Evolutionary conservation across 2,888 invertebrate species (phyloP).

Genomic region (Laothoe populi): DNA sequence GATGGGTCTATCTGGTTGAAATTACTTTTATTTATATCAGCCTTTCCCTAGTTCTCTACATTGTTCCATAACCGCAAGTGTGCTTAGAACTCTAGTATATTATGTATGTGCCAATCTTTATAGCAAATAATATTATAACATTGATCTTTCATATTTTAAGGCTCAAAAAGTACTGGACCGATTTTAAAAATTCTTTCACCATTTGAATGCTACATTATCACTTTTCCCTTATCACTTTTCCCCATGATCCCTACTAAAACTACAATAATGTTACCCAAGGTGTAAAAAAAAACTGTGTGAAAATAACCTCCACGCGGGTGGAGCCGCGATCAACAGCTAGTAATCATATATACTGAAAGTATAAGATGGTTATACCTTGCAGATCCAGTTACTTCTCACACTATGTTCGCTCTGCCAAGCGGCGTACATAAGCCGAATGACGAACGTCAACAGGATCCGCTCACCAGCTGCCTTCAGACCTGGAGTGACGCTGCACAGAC

Average conservation of each 20-base stretch:
- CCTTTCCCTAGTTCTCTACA: background rate
- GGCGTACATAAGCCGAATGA: conserved; percentile 68
- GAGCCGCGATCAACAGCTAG: no score
- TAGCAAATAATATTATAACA: background rate
- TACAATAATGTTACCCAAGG: no score
- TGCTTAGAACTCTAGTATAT: background rate
- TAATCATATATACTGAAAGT: no score
- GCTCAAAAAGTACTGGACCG: no score
- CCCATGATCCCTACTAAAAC: no score
- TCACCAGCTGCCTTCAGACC: conserved; percentile 67
- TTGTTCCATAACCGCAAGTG: background rate
- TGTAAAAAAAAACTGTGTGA: no score
- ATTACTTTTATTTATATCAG: background rate
- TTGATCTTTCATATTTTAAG: background rate
- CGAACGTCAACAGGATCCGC: conserved; percentile 56
- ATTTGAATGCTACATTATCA: no score
- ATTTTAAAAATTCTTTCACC: no score
- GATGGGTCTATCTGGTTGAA: no score
- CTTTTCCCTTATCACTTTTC: no score
- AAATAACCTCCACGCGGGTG: no score
- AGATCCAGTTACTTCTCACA: conserved; percentile 50
- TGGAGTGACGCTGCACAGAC: conserved; percentile 63
- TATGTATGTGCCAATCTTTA: background rate
- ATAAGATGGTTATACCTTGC: no score
- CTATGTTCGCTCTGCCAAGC: conserved; percentile 62